A percentile compares a stretch with the other conserved stretches of the same genome.
These are phyloP conservation scores for Synanthedon andrenaeformis DNA, from an alignment of 2,888 invertebrate genomes.

Conservation along the genomic window DNA sequence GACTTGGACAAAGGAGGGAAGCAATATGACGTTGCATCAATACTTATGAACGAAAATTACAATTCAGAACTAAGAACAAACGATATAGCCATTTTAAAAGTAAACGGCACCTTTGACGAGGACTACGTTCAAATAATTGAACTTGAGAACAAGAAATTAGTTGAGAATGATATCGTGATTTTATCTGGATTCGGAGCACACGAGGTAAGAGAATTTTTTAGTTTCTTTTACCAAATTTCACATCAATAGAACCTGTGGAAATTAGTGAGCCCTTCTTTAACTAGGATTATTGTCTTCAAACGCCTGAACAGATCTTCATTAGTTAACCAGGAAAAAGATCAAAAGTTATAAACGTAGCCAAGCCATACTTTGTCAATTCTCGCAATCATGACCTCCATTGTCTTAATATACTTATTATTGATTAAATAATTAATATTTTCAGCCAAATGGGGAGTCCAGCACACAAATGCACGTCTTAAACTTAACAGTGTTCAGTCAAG, in stretches of 20 bases:
- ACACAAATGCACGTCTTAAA: conserved; percentile 33
- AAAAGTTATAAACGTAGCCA: background rate
- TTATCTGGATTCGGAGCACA: conserved; percentile 51
- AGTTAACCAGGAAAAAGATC: too few relatives aligned
- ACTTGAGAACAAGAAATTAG: conserved; percentile 20
- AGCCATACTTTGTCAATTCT: too few relatives aligned
- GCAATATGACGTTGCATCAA: conserved; percentile 23
- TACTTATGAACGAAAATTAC: conserved; percentile 31
- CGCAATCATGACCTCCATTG: background rate
- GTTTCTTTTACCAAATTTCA: too few relatives aligned
- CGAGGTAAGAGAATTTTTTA: conserved; percentile 20
- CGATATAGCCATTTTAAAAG: conserved; percentile 47
- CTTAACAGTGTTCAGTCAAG: conserved; percentile 46
- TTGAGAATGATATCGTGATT: conserved; percentile 35
- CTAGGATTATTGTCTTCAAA: too few relatives aligned
- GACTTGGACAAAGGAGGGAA: conserved; percentile 37
- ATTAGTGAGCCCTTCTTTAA: too few relatives aligned
- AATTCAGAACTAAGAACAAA: conserved; percentile 26
- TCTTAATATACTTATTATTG: background rate
- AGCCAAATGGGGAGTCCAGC: conserved; percentile 42
- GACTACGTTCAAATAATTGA: conserved; percentile 22
- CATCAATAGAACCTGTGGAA: too few relatives aligned
- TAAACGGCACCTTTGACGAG: conserved; percentile 29
- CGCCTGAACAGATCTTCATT: too few relatives aligned
- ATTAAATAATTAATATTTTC: conserved; percentile 6